Base-by-base conservation (phyloP, 2,113 vertebrate species). In the Platysteira castanea region DNA sequence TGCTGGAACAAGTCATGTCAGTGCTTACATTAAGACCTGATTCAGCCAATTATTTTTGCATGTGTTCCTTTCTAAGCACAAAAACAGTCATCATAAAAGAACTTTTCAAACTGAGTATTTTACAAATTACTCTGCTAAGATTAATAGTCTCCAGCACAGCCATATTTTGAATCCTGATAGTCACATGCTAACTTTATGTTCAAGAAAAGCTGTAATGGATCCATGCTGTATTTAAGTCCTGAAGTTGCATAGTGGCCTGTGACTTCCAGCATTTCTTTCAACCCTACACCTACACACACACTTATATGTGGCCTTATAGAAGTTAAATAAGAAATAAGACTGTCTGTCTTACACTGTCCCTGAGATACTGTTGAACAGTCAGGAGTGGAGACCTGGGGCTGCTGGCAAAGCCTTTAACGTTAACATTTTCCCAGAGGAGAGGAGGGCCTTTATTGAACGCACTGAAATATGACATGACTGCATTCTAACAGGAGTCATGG, bases 111-210 rank as follows among this genome's bases (percentile, higher is more conserved):
- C 11, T 31, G 10, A 69, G 4, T 8, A 23, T 85, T 92, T 85
- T 90, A 9, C 9, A 52, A 33, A 71, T n/a, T 2, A 59, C 7
- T 71, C 39, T 87, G 16, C 27, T 56, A 44, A 69, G 37, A 41
- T 70, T 81, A 46, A 37, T 19, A 60, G 12, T 42, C 47, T 61
- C 26, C 53, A 56, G 4, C 4, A 26, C 2, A 65, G 16, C 22
- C 19, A 41, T 68, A 81, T 47, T 89, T 86, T 63, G 52, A 53
- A 67, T 57, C 59, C 41, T 17, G 7, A 54, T 68, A 50, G 6
- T 49, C 35, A 46, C 39, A 37, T 0, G 0, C 11, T 70, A 52
- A 20, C 3, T 81, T 77, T 39, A 42, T 4, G 20, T 50, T 16
- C 28, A 86, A 84, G 39, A 76, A 93, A 81, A 83, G 4, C 21